A percentile compares a stretch with the other conserved stretches of the same genome.
Evolutionary conservation across 2,797 vertebrate genomes (phyloP).

Genomic region (Eulemur mongoz): DNA sequence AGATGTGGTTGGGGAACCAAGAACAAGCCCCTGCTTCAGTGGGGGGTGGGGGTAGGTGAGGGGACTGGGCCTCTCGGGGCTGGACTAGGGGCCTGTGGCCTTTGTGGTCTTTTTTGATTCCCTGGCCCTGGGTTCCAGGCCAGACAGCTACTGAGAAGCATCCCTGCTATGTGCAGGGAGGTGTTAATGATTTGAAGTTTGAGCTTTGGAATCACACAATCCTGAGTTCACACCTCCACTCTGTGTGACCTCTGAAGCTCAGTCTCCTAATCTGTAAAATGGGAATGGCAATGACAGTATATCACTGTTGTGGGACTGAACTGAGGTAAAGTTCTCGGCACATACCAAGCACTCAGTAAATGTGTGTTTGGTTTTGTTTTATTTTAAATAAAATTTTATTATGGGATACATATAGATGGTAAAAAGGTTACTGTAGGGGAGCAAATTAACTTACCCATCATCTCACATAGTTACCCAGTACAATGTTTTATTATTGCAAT

Average conservation of each 20-base stretch:
- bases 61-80: background rate
- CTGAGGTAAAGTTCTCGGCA: background rate
- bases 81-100: background rate
- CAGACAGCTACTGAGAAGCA: background rate
- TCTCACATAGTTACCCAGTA: background rate
- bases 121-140: background rate
- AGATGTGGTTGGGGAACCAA: conserved; percentile 18
- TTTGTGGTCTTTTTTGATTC: background rate
- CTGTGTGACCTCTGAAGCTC: background rate
- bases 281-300: background rate
- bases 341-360: background rate
- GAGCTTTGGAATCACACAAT: background rate
- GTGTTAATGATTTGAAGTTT: background rate
- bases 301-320: background rate
- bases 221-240: background rate
- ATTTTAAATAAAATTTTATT: background rate
- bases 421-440: background rate
- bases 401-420: background rate
- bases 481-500: background rate
- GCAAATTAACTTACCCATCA: background rate
- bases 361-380: background rate
- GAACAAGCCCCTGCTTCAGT: conserved; percentile 36
- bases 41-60: conserved; percentile 15
- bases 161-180: background rate
- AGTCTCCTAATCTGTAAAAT: background rate